These are phyloP conservation scores for Cheilosia vulpina DNA, from an alignment of 2,888 invertebrate species.

Conservation along the genomic window DNA sequence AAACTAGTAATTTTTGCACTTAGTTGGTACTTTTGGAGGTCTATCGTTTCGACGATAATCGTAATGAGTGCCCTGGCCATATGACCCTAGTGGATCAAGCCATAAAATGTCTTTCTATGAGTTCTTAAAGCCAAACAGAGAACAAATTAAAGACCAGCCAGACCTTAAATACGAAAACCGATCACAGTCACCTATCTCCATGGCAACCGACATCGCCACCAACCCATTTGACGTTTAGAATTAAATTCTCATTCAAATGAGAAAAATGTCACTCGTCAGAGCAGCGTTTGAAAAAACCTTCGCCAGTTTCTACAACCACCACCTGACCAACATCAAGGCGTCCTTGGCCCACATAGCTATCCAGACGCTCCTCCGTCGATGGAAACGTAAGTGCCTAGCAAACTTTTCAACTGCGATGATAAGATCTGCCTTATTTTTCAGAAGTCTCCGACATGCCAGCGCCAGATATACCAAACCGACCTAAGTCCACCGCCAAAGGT, in stretches of 20 bases:
- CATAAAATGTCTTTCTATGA: no score
- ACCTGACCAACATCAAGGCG: conserved; percentile 17
- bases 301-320: not conserved
- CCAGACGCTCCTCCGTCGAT: conserved; percentile 32
- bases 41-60: no score
- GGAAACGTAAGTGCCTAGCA: conserved; percentile 25
- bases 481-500: conserved; percentile 1
- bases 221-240: not conserved
- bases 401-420: no score
- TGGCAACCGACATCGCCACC: no score
- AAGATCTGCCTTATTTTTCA: not conserved
- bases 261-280: conserved; percentile 36
- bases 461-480: not conserved
- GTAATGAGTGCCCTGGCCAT: no score
- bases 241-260: not conserved
- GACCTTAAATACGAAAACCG: no score
- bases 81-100: no score
- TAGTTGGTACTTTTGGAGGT: no score
- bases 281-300: conserved; percentile 10
- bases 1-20: no score
- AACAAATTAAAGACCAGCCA: no score
- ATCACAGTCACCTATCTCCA: no score
- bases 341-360: conserved; percentile 35
- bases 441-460: not conserved
- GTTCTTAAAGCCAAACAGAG: no score